phyloP scores from a whole-genome alignment of 37 sponge, comb jelly and placozoan species.

The Dysidea cf. avara region DNA sequence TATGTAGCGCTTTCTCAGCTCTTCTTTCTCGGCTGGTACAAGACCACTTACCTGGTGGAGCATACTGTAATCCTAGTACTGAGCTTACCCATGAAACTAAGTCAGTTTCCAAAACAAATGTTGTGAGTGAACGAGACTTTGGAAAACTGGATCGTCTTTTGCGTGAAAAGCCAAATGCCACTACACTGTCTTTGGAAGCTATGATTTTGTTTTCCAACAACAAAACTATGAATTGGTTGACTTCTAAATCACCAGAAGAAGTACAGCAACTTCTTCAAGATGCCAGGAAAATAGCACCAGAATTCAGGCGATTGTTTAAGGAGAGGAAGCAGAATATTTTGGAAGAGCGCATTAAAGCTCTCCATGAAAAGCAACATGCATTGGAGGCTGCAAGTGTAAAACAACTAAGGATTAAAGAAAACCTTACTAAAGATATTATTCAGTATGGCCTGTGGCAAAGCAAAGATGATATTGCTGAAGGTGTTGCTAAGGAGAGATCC shows the following conservation, averaged over 20 bases:
- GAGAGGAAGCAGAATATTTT: slow-evolving; percentile 1
- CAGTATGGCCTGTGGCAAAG: slow-evolving; percentile 10
- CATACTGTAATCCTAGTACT: neutral
- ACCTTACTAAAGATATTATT: slow-evolving; percentile 19
- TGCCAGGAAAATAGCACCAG: slow-evolving; percentile 18
- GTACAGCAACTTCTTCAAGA: neutral
- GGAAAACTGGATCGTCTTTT: slow-evolving; percentile 29
- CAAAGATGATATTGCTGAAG: neutral
- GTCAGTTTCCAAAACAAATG: slow-evolving; percentile 33
- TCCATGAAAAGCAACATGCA: slow-evolving; percentile 21
- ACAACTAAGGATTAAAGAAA: slow-evolving; percentile 8
- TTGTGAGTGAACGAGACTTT: slow-evolving; percentile 28
- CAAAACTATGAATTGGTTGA: slow-evolving; percentile 41
- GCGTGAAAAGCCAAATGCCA: slow-evolving; percentile 47
- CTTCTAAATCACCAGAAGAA: slow-evolving; percentile 9
- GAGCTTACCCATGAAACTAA: slow-evolving; percentile 5
- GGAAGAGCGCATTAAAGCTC: neutral
- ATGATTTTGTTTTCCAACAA: slow-evolving; percentile 43
- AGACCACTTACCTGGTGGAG: slow-evolving; percentile 24
- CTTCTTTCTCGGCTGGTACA: neutral
- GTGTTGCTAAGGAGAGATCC: slow-evolving; percentile 5
- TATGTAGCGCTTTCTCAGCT: slow-evolving; percentile 1
- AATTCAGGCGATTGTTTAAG: slow-evolving; percentile 1
- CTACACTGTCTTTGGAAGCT: slow-evolving; percentile 16
- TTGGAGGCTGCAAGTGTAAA: slow-evolving; percentile 4